Percentiles rank a stretch among this genome's conserved stretches.
Evolutionary conservation across 2,888 invertebrate genomes (phyloP).

Genomic region (Allacma fusca): DNA sequence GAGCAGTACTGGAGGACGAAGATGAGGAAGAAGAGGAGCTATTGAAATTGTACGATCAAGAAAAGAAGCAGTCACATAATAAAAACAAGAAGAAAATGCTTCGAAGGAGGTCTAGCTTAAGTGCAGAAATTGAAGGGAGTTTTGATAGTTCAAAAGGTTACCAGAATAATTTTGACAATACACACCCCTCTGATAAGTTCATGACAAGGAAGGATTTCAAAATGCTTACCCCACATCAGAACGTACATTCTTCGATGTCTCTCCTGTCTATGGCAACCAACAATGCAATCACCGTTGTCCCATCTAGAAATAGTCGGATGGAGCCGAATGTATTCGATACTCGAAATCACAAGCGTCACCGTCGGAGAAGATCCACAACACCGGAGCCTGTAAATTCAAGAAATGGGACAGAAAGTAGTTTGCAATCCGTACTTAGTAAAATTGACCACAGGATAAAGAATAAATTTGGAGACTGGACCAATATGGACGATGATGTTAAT

Average conservation of each 20-base stretch:
- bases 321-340: constrained; percentile 57
- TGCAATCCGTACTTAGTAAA: constrained; percentile 50
- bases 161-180: not conserved
- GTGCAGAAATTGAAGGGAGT: constrained; percentile 36
- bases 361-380: constrained; percentile 46
- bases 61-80: not conserved
- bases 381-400: constrained; percentile 40
- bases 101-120: constrained; percentile 38
- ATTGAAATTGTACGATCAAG: not conserved
- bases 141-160: constrained; percentile 1
- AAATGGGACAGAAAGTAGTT: not conserved
- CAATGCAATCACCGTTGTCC: constrained; percentile 57
- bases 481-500: constrained; percentile 47
- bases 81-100: constrained; percentile 4
- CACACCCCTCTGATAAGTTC: not conserved
- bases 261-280: constrained; percentile 43
- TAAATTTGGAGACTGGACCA: constrained; percentile 58
- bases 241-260: constrained; percentile 41
- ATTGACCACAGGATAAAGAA: constrained; percentile 53
- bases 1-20: not conserved
- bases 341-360: constrained; percentile 45
- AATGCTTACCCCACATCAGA: constrained; percentile 1
- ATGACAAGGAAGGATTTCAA: not conserved
- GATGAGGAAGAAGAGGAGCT: not conserved
- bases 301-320: constrained; percentile 48